A percentile compares a stretch with the other conserved stretches of the same genome.
These are phyloP conservation scores for Styela clava DNA, from an alignment of 23 tunicate genomes.

Conservation along the genomic window DNA sequence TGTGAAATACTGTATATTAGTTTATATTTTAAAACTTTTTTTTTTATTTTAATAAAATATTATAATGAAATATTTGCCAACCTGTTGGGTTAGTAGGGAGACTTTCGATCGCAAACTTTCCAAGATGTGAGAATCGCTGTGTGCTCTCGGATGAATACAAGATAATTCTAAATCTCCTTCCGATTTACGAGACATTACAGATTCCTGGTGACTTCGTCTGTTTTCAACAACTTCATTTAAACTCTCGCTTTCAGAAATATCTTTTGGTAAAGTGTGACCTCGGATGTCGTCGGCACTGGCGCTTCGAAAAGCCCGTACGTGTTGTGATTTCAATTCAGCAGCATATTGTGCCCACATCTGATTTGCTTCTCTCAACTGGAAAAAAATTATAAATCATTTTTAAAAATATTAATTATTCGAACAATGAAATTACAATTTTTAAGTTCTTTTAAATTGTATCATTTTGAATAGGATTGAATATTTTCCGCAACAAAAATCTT, in stretches of 20 bases:
- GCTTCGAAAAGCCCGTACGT: background rate
- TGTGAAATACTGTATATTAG: too few relatives aligned
- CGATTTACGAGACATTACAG: background rate
- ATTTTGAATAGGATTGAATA: too few relatives aligned
- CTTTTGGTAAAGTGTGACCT: background rate
- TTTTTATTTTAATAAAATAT: too few relatives aligned
- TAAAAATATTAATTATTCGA: background rate
- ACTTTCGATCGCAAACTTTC: conserved; percentile 1
- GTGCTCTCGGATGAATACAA: background rate
- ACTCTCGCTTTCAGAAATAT: background rate
- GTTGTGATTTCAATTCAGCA: background rate
- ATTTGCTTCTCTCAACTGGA: conserved; percentile 12
- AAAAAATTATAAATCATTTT: background rate
- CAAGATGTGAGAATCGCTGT: background rate
- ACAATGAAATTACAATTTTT: too few relatives aligned
- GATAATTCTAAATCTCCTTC: conserved; percentile 8
- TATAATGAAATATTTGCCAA: too few relatives aligned
- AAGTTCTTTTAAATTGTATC: too few relatives aligned
- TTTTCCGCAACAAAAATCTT: too few relatives aligned
- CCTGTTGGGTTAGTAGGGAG: conserved; percentile 14
- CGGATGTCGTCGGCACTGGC: conserved; percentile 14
- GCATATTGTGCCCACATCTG: conserved; percentile 8
- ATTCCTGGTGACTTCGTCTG: background rate
- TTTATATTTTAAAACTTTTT: too few relatives aligned
- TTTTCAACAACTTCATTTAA: background rate